Conservation (phyloP, 2,113 vertebrate genomes). For the Oceanodroma tethys region DNA sequence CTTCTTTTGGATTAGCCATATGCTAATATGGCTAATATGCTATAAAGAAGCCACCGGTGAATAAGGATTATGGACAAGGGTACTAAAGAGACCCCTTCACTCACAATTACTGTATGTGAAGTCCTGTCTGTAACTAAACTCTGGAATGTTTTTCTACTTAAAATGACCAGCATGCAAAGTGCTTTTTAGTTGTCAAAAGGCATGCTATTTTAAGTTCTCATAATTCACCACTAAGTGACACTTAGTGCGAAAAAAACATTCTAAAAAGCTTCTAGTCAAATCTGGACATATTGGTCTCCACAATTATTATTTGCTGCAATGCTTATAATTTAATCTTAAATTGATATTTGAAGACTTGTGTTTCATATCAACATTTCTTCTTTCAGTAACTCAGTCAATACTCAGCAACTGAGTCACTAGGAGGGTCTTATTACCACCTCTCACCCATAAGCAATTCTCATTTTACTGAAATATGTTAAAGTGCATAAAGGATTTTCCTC, state of each 20-base stretch:
- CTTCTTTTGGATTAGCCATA: background rate
- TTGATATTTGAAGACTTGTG: background rate
- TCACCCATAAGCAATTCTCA: background rate
- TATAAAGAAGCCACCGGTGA: background rate
- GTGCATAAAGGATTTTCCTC: background rate
- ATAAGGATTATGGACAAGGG: background rate
- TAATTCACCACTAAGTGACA: background rate
- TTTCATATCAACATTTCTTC: background rate
- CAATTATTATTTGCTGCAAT: conserved; percentile 25
- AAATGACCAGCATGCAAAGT: conserved; percentile 19
- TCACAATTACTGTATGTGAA: background rate
- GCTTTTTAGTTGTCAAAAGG: background rate
- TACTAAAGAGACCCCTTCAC: background rate
- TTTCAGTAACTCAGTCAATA: background rate
- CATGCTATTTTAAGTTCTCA: background rate
- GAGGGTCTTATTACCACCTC: background rate
- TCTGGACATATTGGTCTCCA: conserved; percentile 36
- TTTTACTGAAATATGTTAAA: background rate
- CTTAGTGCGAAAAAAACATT: background rate
- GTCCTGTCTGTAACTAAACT: conserved; percentile 6
- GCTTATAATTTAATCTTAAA: background rate
- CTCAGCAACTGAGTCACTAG: background rate
- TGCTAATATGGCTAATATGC: background rate
- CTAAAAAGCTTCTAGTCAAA: conserved; percentile 41
- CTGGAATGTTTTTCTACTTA: conserved; percentile 44